phyloP scores from a whole-genome alignment of 2,888 invertebrate genomes.

The Notocelia uddmanniana region DNA sequence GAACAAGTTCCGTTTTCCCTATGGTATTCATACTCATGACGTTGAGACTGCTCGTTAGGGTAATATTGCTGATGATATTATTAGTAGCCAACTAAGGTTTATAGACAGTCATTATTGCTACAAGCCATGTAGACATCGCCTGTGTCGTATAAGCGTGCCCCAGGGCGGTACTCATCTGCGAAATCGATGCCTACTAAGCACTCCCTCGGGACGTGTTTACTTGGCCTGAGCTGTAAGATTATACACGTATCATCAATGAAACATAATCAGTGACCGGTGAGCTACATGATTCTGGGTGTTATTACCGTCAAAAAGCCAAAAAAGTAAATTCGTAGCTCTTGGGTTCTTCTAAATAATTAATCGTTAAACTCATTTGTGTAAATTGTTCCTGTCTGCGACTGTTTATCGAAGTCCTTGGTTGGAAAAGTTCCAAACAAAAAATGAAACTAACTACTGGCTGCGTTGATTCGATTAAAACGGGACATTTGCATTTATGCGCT shows the following conservation, averaged over 20 bases:
- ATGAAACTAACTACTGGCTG: slow-evolving; percentile 48
- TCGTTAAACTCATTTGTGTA: slow-evolving; percentile 59
- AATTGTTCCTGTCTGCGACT: slow-evolving; percentile 52
- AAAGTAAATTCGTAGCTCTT: slow-evolving; percentile 56
- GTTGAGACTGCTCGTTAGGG: background rate
- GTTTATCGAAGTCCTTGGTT: slow-evolving; percentile 54
- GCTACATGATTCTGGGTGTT: slow-evolving; percentile 11
- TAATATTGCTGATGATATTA: slow-evolving; percentile 16
- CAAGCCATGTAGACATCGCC: slow-evolving; percentile 31
- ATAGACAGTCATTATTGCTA: slow-evolving; percentile 37
- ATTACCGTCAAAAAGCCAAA: slow-evolving; percentile 44
- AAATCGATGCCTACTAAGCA: slow-evolving; percentile 43
- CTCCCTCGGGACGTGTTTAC: slow-evolving; percentile 41
- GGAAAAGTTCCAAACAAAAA: slow-evolving; percentile 57
- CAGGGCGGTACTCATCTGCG: slow-evolving; percentile 32
- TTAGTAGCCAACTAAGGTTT: slow-evolving; percentile 19
- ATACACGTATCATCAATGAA: slow-evolving; percentile 17
- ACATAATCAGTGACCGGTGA: slow-evolving; percentile 23
- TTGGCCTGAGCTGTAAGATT: slow-evolving; percentile 32
- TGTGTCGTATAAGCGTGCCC: slow-evolving; percentile 41
- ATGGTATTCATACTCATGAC: slow-evolving; percentile 1
- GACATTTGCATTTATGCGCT: slow-evolving; percentile 52
- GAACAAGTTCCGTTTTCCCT: background rate
- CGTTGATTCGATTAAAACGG: slow-evolving; percentile 52
- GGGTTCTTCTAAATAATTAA: slow-evolving; percentile 57